A percentile compares a stretch with the other conserved stretches of the same genome.
These are phyloP conservation scores for Odontophorus gujanensis DNA, from an alignment of 2,113 vertebrate species.

Conservation along the genomic window DNA sequence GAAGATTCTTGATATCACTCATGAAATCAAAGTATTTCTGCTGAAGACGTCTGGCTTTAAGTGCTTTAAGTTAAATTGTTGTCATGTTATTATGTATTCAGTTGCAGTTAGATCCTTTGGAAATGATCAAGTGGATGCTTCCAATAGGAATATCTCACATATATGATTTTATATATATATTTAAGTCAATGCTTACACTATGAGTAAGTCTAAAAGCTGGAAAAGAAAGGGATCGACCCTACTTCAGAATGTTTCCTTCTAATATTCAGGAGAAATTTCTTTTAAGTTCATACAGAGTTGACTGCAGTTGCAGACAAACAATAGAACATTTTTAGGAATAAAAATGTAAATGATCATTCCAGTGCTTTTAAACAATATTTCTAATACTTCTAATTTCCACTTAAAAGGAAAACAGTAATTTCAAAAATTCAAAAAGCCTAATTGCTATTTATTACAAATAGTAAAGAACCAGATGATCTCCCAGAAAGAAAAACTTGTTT, in stretches of 20 bases:
- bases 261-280: not conserved
- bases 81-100: not conserved
- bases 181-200: not conserved
- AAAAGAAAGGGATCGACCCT: not conserved
- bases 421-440: not conserved
- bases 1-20: too few species aligned
- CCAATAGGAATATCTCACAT: rapidly evolving
- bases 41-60: not conserved
- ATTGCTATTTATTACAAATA: not conserved
- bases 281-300: not conserved
- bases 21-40: not conserved
- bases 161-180: not conserved
- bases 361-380: not conserved
- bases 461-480: not conserved
- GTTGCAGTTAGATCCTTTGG: not conserved
- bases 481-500: not conserved
- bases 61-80: not conserved
- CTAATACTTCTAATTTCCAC: not conserved
- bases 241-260: not conserved
- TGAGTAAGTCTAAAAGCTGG: not conserved
- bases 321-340: not conserved
- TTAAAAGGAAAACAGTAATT: not conserved
- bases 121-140: not conserved
- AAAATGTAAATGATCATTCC: not conserved
- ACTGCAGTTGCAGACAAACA: not conserved